Conservation (phyloP, 2,797 vertebrate species). For the Gymnoscopelus braueri region DNA sequence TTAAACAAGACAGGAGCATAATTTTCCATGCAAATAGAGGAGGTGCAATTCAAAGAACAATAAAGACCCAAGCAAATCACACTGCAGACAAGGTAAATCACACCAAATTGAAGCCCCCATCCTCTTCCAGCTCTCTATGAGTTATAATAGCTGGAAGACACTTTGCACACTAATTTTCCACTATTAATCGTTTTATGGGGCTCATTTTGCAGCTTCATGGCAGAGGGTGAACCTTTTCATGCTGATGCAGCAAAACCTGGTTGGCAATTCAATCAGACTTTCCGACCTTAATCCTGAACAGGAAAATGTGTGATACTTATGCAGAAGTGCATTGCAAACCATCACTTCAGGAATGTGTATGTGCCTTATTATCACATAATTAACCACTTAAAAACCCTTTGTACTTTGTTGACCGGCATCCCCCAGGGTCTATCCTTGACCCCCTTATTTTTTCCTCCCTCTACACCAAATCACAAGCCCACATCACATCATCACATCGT, state of each 20-base stretch:
- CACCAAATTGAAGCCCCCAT: not conserved
- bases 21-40: too few relatives aligned
- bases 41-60: too few relatives aligned
- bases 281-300: constrained; percentile 15
- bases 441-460: too few relatives aligned
- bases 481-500: too few relatives aligned
- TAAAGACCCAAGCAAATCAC: not conserved
- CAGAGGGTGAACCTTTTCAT: constrained; percentile 18
- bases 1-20: too few relatives aligned
- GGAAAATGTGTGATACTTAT: constrained; percentile 16
- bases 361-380: too few relatives aligned
- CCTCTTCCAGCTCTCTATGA: constrained; percentile 26
- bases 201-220: constrained; percentile 33
- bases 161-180: constrained; percentile 35
- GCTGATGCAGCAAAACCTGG: constrained; percentile 44
- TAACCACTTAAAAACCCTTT: too few relatives aligned
- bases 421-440: too few relatives aligned
- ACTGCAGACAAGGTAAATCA: not conserved
- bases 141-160: constrained; percentile 13
- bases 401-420: too few relatives aligned
- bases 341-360: too few relatives aligned
- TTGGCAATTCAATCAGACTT: constrained; percentile 21
- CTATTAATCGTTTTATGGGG: constrained; percentile 39
- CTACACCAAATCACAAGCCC: too few relatives aligned
- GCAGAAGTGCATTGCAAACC: constrained; percentile 41